Conservation (phyloP, 53 echinoderm and acorn worm species). For the Glandiceps talaboti region DNA sequence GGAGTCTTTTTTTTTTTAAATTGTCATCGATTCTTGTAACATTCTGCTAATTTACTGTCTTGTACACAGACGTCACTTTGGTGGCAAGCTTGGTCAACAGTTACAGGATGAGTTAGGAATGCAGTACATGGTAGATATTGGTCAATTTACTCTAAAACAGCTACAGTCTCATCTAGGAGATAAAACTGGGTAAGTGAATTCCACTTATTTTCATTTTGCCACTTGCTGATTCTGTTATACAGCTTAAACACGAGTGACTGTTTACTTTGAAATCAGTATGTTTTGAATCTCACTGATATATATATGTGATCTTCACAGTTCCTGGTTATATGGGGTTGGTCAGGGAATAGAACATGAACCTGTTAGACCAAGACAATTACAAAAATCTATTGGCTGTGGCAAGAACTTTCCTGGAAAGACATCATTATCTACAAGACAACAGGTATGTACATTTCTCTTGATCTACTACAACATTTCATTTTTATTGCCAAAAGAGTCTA, state of each 20-base stretch:
- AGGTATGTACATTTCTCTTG: too few species aligned
- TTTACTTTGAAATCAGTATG: too few species aligned
- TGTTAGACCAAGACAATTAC: constrained; percentile 63
- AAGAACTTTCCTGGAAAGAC: constrained; percentile 83
- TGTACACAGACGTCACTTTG: constrained; percentile 64
- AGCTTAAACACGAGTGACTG: too few species aligned
- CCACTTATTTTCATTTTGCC: too few species aligned
- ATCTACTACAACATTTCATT: too few species aligned
- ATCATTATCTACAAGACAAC: constrained; percentile 70
- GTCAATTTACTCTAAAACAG: constrained; percentile 47
- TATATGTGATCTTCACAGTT: too few species aligned
- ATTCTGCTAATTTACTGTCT: too few species aligned
- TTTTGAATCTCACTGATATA: too few species aligned
- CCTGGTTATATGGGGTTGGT: constrained; percentile 77
- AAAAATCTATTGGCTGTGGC: constrained; percentile 89
- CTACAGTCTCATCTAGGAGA: constrained; percentile 71
- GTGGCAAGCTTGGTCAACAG: constrained; percentile 77
- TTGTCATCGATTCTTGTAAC: too few species aligned
- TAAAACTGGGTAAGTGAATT: constrained; percentile 94
- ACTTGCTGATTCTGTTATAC: too few species aligned
- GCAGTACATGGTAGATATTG: constrained; percentile 64
- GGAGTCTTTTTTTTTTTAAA: too few species aligned
- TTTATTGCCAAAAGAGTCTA: too few species aligned
- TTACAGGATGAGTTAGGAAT: constrained; percentile 44
- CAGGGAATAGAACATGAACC: constrained; percentile 85